Evolutionary conservation across 64 coral and sea anemone genomes (phyloP).

Genomic region (Montipora cactus): DNA sequence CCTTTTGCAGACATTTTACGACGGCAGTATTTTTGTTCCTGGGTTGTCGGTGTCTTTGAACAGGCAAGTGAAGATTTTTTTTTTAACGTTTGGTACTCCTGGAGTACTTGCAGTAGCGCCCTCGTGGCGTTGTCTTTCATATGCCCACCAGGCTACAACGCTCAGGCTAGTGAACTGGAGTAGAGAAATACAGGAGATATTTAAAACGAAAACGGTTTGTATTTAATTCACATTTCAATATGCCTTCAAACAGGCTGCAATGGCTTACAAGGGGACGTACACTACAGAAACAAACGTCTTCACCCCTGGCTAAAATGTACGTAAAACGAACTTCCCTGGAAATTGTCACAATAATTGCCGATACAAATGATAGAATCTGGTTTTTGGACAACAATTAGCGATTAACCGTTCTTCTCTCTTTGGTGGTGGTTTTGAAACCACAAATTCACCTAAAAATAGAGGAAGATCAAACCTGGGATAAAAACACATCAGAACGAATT

Average conservation of each 20-base stretch:
- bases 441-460: not conserved
- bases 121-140: no score
- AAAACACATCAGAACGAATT: not conserved
- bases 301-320: not conserved
- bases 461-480: not conserved
- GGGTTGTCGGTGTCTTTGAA: no score
- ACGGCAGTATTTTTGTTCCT: no score
- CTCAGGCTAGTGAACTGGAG: no score
- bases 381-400: not conserved
- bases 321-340: not conserved
- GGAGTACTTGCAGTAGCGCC: no score
- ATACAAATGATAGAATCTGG: not conserved
- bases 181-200: no score
- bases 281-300: not conserved
- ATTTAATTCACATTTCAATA: constrained; percentile 11
- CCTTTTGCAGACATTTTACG: no score
- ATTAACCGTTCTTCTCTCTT: not conserved
- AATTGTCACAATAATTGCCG: not conserved
- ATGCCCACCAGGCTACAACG: no score
- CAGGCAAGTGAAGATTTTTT: no score
- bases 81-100: no score
- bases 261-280: not conserved
- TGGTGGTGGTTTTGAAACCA: not conserved
- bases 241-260: constrained; percentile 17
- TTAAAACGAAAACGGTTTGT: not conserved